Percentiles rank a stretch among this genome's conserved stretches.
phyloP scores from a whole-genome alignment of 2,888 invertebrate genomes.

The Odontocerum albicorne region DNA sequence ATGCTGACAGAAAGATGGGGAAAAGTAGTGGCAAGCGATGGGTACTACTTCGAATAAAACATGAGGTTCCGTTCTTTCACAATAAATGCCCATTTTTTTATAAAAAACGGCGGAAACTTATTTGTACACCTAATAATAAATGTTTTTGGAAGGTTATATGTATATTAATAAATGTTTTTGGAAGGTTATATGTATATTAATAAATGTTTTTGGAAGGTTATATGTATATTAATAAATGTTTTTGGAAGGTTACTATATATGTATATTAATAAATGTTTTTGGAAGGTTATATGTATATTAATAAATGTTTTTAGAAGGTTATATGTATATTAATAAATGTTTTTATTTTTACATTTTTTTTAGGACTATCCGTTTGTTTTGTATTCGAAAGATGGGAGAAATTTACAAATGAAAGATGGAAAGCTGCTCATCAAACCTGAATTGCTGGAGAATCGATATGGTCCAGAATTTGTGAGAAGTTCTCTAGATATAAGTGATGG shows the following conservation, averaged over 20 bases:
- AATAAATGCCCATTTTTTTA: too few relatives aligned
- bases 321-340: background rate
- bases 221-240: background rate
- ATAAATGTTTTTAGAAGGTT: background rate
- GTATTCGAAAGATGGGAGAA: constrained; percentile 60
- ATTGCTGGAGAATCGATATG: constrained; percentile 56
- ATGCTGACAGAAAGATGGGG: too few relatives aligned
- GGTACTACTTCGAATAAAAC: too few relatives aligned
- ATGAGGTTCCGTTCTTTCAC: too few relatives aligned
- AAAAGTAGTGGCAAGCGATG: too few relatives aligned
- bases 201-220: background rate
- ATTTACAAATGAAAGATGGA: constrained; percentile 56
- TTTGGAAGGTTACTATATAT: background rate
- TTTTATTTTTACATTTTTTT: constrained; percentile 29
- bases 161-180: background rate
- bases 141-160: background rate
- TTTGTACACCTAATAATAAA: background rate
- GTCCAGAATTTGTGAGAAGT: constrained; percentile 52
- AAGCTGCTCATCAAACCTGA: constrained; percentile 63
- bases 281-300: background rate
- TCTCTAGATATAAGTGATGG: constrained; percentile 47
- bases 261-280: constrained; percentile 3
- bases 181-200: constrained; percentile 3
- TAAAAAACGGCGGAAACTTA: too few relatives aligned
- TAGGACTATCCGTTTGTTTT: constrained; percentile 73